Percentiles rank a stretch among this genome's conserved stretches.
Conservation (phyloP, 92 coral and sea anemone species). For the Scolanthus callimorphus region DNA sequence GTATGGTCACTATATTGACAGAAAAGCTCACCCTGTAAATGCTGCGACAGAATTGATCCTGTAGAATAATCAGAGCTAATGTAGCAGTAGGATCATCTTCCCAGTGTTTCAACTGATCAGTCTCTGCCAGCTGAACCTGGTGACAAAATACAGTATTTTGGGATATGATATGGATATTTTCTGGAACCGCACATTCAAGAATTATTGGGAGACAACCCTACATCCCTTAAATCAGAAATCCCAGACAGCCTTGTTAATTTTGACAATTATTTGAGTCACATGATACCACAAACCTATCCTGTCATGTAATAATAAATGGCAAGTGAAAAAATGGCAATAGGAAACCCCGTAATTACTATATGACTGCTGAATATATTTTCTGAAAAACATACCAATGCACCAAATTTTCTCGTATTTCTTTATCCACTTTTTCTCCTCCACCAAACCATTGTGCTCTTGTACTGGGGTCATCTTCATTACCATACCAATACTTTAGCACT, state of each 20-base stretch:
- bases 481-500: slow-evolving; percentile 86
- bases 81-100: slow-evolving; percentile 51
- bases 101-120: slow-evolving; percentile 63
- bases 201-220: no score
- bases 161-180: no score
- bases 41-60: slow-evolving; percentile 71
- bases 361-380: no score
- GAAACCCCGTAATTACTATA: neutral
- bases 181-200: no score
- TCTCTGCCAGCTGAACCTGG: slow-evolving; percentile 53
- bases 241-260: neutral
- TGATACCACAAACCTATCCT: no score
- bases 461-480: slow-evolving; percentile 63
- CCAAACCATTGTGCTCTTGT: slow-evolving; percentile 84
- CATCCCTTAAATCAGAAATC: no score
- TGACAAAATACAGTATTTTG: no score
- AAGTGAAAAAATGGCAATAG: no score
- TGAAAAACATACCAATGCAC: slow-evolving; percentile 38
- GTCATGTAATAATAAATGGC: no score
- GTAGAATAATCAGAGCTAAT: slow-evolving; percentile 57
- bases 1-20: no score
- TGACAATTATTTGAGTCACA: no score
- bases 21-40: slow-evolving; percentile 38
- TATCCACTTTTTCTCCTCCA: slow-evolving; percentile 68
- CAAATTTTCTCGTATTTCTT: slow-evolving; percentile 74